Evolutionary conservation across 2,888 invertebrate genomes (phyloP), one percentile per base, ranked within the genome.

Genomic region (Andricus quercusramuli): DNA sequence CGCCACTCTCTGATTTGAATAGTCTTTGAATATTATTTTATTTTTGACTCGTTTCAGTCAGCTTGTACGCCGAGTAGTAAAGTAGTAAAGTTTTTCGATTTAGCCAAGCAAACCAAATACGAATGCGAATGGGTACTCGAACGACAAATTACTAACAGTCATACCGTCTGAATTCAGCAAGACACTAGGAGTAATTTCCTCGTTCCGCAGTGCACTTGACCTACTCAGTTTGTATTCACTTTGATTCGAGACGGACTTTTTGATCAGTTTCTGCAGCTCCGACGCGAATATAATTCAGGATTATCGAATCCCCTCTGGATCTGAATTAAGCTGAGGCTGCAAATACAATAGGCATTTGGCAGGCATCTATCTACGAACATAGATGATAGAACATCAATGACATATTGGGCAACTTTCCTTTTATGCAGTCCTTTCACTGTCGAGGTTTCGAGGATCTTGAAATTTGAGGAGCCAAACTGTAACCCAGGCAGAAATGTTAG

Each of bases 71-170:
- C 29, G 51, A 70, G 51, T 70, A 32, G 51, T 17, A 70, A 70
- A 70, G 51, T 51, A 51, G 51, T 17, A 70, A 70, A 51, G 51
- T 51, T 70, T 70, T 70, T 70, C 70, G 70, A 70, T 70, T 70
- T 51, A 70, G 20, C 25, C 29, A 51, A 70, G 47, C 20, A 70
- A 70, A 70, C 9, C 70, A 70, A 70, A 70, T 70, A 66, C 65
- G 65, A 32, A 66, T 37, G 70, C 22, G 70, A 70, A 51, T 51
- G 51, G 47, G 29, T 51, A 70, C 70, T 70, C 22, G 70, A 70
- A 70, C 51, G 70, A 70, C 70, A 70, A 70, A 70, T 70, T 51
- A 70, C 70, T 51, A 51, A 29, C 70, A 70, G 51, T 51, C 70
- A 70, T 70, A 51, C 17, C 11, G 29, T 17, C 47, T 29, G 47